A percentile compares a stretch with the other conserved stretches of the same genome.
Conservation (phyloP, 1,140 invertebrate genomes). For the Drosophila ficusphila region DNA sequence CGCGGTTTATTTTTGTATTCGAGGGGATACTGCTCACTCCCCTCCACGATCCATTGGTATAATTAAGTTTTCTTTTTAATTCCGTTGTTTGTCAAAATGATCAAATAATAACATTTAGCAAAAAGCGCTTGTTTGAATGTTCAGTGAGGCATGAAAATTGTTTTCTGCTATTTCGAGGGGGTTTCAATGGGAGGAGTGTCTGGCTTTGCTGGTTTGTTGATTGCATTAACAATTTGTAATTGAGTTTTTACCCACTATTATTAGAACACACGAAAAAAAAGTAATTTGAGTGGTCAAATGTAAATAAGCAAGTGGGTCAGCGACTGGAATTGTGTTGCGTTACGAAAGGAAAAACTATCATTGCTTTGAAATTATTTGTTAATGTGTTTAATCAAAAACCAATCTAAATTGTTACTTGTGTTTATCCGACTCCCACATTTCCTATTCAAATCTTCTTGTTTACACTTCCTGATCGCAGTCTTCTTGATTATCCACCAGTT, state of each 20-base stretch:
- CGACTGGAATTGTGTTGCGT: neutral
- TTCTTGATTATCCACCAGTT: neutral
- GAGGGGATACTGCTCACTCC: constrained; percentile 1
- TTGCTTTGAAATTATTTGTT: neutral
- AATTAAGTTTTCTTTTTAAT: constrained; percentile 68
- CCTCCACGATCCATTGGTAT: constrained; percentile 8
- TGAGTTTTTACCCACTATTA: constrained; percentile 4
- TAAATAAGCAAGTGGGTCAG: neutral
- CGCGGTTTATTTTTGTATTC: constrained; percentile 29
- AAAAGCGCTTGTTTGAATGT: constrained; percentile 54
- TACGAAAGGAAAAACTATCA: too few species aligned
- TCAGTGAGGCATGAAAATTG: constrained; percentile 73
- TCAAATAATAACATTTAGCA: constrained; percentile 69
- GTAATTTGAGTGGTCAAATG: constrained; percentile 4
- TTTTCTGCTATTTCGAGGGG: constrained; percentile 12
- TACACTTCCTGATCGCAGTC: constrained; percentile 5
- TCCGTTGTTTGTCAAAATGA: constrained; percentile 30
- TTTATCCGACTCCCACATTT: neutral
- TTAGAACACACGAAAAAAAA: constrained; percentile 13
- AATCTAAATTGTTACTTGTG: neutral
- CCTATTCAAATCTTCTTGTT: constrained; percentile 2
- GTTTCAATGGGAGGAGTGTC: constrained; percentile 29
- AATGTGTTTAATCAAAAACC: neutral
- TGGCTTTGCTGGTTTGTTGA: constrained; percentile 32
- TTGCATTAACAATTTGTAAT: constrained; percentile 31